Percentiles rank a stretch among this genome's conserved stretches.
These are phyloP conservation scores for Coilia nasus DNA, from an alignment of 2,797 vertebrate species.

Conservation along the genomic window DNA sequence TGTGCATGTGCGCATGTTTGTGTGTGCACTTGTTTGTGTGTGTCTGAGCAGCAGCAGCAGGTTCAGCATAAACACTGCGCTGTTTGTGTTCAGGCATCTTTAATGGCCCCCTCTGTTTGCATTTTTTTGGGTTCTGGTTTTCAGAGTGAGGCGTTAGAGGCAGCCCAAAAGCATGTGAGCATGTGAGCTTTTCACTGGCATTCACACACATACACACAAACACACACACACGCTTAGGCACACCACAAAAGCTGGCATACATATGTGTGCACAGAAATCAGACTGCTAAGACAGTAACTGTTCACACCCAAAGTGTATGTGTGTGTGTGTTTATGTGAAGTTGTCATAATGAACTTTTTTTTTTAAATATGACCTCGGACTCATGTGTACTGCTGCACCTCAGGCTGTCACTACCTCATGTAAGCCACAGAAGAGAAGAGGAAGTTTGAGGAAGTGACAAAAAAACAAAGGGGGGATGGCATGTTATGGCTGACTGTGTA, in stretches of 20 bases:
- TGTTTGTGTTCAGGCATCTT: slow-evolving; percentile 17
- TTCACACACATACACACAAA: not conserved
- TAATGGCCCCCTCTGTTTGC: slow-evolving; percentile 13
- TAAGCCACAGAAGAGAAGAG: not conserved
- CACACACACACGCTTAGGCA: not conserved
- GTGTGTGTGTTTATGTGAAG: not conserved
- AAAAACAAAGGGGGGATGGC: not conserved
- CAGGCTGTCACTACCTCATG: not conserved
- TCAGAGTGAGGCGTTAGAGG: slow-evolving; percentile 12
- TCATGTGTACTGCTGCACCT: not conserved
- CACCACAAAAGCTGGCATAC: not conserved
- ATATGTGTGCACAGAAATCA: not conserved
- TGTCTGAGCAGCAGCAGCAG: not conserved
- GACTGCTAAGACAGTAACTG: not conserved
- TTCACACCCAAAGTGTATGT: not conserved
- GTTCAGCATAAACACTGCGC: not conserved
- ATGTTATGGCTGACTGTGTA: too few relatives aligned
- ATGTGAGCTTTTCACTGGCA: slow-evolving; percentile 11
- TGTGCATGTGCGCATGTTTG: not conserved
- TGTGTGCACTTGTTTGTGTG: not conserved
- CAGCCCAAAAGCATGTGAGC: slow-evolving; percentile 17
- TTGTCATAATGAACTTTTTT: slow-evolving; percentile 4
- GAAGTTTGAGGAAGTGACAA: not conserved
- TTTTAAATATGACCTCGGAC: not conserved
- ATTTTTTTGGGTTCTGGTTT: slow-evolving; percentile 25